A percentile compares a stretch with the other conserved stretches of the same genome.
Conservation (phyloP, 2,888 invertebrate genomes). For the Lypha dubia region DNA sequence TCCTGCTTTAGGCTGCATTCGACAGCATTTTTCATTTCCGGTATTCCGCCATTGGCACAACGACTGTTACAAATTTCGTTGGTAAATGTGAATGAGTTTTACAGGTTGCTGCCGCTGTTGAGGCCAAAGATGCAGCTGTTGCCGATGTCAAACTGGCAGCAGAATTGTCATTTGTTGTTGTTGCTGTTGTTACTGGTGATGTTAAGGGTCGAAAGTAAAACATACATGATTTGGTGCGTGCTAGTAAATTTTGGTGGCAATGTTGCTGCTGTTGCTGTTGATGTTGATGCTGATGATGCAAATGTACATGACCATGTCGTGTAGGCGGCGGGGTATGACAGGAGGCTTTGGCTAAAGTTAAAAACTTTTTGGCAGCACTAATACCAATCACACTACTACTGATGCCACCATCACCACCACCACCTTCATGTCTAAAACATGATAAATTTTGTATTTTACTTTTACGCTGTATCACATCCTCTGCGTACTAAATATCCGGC, state of each 20-base stretch:
- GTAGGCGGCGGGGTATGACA: slow-evolving; percentile 79
- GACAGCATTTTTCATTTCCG: slow-evolving; percentile 75
- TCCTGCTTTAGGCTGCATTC: slow-evolving; percentile 36
- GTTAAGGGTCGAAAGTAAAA: slow-evolving; percentile 64
- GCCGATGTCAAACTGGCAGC: slow-evolving; percentile 4
- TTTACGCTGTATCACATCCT: slow-evolving; percentile 82
- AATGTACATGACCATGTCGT: slow-evolving; percentile 32
- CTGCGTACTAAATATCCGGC: slow-evolving; percentile 83
- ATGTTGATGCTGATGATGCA: slow-evolving; percentile 21
- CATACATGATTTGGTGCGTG: slow-evolving; percentile 63
- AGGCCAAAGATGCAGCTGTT: slow-evolving; percentile 29
- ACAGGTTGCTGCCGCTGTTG: slow-evolving; percentile 53
- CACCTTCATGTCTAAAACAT: slow-evolving; percentile 55
- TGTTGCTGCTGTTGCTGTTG: slow-evolving; percentile 28
- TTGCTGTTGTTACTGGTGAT: slow-evolving; percentile 29
- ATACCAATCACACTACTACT: slow-evolving; percentile 68
- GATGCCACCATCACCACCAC: slow-evolving; percentile 40
- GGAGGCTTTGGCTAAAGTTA: slow-evolving; percentile 75
- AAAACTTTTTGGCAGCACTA: slow-evolving; percentile 68
- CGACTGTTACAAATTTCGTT: slow-evolving; percentile 65
- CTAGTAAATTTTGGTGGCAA: slow-evolving; percentile 55
- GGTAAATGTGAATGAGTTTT: slow-evolving; percentile 57
- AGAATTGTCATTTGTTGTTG: slow-evolving; percentile 2
- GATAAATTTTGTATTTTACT: slow-evolving; percentile 71
- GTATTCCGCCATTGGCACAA: slow-evolving; percentile 78